These are phyloP conservation scores for Troglohyphantes excavatus DNA, from an alignment of 2,888 invertebrate genomes.

Conservation along the genomic window DNA sequence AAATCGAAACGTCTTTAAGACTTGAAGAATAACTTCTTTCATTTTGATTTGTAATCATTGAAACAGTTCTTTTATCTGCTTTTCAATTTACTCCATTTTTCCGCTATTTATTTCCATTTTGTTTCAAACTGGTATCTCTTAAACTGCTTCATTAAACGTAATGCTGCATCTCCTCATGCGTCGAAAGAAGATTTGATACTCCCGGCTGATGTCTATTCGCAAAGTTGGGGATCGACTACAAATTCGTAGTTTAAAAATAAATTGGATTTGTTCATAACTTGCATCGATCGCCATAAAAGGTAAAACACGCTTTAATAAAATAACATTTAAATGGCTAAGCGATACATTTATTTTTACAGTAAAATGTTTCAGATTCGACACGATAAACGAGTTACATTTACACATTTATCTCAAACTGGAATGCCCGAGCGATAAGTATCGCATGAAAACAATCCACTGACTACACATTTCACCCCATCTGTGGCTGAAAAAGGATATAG, in stretches of 20 bases:
- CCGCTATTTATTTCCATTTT: slow-evolving; percentile 50
- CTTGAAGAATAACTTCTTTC: slow-evolving; percentile 34
- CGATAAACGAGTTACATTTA: too few relatives aligned
- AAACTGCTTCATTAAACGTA: slow-evolving; percentile 61
- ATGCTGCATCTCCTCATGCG: slow-evolving; percentile 26
- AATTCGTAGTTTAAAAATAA: slow-evolving; percentile 18
- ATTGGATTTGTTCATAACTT: not conserved
- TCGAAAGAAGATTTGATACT: slow-evolving; percentile 15
- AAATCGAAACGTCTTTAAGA: slow-evolving; percentile 27
- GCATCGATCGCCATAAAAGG: not conserved
- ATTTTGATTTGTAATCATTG: slow-evolving; percentile 56
- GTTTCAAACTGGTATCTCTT: slow-evolving; percentile 31
- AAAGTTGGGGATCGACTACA: slow-evolving; percentile 8
- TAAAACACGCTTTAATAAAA: not conserved
- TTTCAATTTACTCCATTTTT: slow-evolving; percentile 31
- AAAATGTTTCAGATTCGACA: too few relatives aligned
- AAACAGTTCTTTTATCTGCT: slow-evolving; percentile 38
- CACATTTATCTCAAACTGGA: too few relatives aligned
- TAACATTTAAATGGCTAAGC: too few relatives aligned
- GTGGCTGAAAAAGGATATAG: too few relatives aligned
- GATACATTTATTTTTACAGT: too few relatives aligned
- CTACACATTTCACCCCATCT: too few relatives aligned
- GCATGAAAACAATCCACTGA: too few relatives aligned
- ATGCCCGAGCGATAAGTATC: too few relatives aligned
- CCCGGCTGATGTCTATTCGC: slow-evolving; percentile 2